Evolutionary conservation across 2,797 vertebrate genomes (phyloP).

Genomic region (Harpagifer antarcticus): DNA sequence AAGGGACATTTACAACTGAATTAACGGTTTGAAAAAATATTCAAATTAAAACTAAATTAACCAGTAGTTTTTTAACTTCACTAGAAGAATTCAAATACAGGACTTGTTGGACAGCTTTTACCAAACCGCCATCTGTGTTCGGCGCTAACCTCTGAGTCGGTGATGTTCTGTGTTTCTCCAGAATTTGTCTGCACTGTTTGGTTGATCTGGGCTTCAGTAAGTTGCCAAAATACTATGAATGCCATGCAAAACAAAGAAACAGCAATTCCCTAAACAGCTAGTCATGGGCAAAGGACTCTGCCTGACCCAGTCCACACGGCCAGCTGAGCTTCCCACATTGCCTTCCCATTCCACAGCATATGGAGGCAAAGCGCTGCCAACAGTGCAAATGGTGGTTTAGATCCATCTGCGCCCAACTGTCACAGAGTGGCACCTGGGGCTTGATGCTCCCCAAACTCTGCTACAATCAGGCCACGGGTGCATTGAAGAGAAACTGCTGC

Average conservation of each 20-base stretch:
- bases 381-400: conserved; percentile 75
- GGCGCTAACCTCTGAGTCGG: conserved; percentile 17
- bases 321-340: conserved; percentile 74
- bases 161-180: conserved; percentile 2
- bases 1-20: conserved; percentile 26
- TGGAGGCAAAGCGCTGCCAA: conserved; percentile 78
- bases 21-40: not conserved
- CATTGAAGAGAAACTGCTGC: conserved; percentile 65
- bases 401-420: conserved; percentile 74
- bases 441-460: conserved; percentile 59
- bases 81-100: too few relatives aligned
- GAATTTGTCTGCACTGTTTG: conserved; percentile 9
- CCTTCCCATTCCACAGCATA: conserved; percentile 75
- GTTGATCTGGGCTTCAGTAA: conserved; percentile 4
- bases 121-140: not conserved
- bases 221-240: conserved; percentile 26
- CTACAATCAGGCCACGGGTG: conserved; percentile 65
- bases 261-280: conserved; percentile 53
- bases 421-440: conserved; percentile 67
- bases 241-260: conserved; percentile 55
- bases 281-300: conserved; percentile 57
- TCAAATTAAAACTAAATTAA: conserved; percentile 28
- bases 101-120: too few relatives aligned
- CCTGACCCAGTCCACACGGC: conserved; percentile 56
- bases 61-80: too few relatives aligned